Base-by-base conservation (phyloP, 2,888 invertebrate species). In the Nemurella pictetii region DNA sequence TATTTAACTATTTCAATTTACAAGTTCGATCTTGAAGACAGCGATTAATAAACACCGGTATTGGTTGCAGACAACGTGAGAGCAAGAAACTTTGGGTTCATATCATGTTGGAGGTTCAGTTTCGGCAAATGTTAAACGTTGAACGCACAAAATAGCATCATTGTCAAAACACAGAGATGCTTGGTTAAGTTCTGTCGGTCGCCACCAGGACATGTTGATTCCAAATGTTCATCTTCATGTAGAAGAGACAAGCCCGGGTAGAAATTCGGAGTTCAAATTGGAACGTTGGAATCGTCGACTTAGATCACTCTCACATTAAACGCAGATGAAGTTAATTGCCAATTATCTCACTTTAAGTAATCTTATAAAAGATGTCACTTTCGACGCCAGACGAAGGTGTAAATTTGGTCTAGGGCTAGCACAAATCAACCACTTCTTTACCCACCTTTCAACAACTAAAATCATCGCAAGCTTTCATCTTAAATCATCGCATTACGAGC, bases 191-290 rank as follows among this genome's bases (percentile, higher is more conserved):
- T 55, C 55, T 20, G 9, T 55, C 2, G 55, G 20, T 55, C 20
- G 55, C 55, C 55, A 55, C 55, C 55, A 55, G 55, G 55, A 55
- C 55, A 55, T 55, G 55, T 55, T 55, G 55, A 55, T 55, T 55
- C 55, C 55, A 20, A 55, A 55, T 55, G 55, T 55, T 55, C 55
- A 55, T 55, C 20, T 55, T 78, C 30, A 12, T 25, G 27, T 36
- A 26, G 72, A 27, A 72, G 83, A 83, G 78, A 84, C 55, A 84
- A 84, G 86, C 84, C 85, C 86, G 85, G 86, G 86, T 77, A 83
- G 83, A 25, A 32, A 83, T 25, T 81, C 15, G 81, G 83, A 83
- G 85, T 86, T 86, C 83, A 85, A 86, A 85, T 83, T 83, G 25
- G 55, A 55, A 55, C 55, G 26, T 26, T 55, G 9, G 12, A 55